Evolutionary conservation across 2,888 invertebrate genomes (phyloP).

Genomic region (Papilio elwesi): DNA sequence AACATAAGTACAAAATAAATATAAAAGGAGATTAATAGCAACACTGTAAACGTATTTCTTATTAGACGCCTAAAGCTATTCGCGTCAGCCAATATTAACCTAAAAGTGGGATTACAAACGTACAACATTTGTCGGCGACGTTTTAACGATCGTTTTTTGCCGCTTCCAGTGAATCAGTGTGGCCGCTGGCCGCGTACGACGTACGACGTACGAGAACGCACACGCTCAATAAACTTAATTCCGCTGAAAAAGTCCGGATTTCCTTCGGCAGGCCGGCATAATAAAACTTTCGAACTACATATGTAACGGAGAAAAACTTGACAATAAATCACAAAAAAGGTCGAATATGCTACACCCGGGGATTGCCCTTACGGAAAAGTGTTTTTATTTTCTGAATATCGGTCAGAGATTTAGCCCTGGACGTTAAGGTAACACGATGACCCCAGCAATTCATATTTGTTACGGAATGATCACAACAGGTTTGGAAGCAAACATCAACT

Average conservation of each 20-base stretch:
- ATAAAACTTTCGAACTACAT: conserved; percentile 68
- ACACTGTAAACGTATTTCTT: not conserved
- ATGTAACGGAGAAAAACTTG: conserved; percentile 61
- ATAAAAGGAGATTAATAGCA: not conserved
- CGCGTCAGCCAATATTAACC: not conserved
- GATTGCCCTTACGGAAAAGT: conserved; percentile 53
- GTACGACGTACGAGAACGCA: conserved; percentile 46
- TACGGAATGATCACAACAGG: not conserved
- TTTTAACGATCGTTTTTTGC: conserved; percentile 24
- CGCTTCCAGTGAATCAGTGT: conserved; percentile 24
- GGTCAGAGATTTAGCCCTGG: conserved; percentile 16
- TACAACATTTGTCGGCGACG: conserved; percentile 15
- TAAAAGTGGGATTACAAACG: conserved; percentile 13
- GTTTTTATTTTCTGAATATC: conserved; percentile 50
- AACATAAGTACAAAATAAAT: too few relatives aligned
- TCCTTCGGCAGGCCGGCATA: conserved; percentile 64
- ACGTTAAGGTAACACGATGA: not conserved
- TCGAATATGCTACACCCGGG: conserved; percentile 67
- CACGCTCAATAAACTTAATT: conserved; percentile 70
- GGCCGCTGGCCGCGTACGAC: conserved; percentile 3
- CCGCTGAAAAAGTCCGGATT: conserved; percentile 64
- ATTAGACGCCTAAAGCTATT: conserved; percentile 15
- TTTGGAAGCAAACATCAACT: too few relatives aligned
- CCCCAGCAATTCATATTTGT: not conserved
- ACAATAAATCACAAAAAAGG: conserved; percentile 77